Percentiles rank a stretch among this genome's conserved stretches.
These are phyloP conservation scores for Sesia bembeciformis DNA, from an alignment of 2,888 invertebrate species.

Conservation along the genomic window DNA sequence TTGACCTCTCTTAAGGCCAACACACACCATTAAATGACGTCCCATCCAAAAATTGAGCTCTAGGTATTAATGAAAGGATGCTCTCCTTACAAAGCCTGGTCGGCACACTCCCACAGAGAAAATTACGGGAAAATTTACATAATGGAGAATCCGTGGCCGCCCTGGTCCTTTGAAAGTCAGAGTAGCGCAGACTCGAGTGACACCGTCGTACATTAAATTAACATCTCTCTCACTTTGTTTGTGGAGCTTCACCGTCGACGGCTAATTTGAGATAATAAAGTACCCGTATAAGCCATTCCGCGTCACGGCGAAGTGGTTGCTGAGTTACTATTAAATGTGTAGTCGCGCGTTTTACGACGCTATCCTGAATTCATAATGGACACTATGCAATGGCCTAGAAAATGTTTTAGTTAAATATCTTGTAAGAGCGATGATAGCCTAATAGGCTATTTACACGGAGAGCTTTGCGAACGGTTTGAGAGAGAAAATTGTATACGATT, in stretches of 20 bases:
- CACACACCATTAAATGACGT: too few species aligned
- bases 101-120: constrained; percentile 53
- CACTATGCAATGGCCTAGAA: too few species aligned
- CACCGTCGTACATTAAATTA: constrained; percentile 67
- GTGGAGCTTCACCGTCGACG: constrained; percentile 39
- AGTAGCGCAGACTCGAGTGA: constrained; percentile 53
- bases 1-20: too few species aligned
- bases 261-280: constrained; percentile 50
- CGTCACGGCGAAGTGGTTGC: too few species aligned
- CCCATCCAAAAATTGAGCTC: constrained; percentile 17
- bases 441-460: too few species aligned
- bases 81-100: constrained; percentile 63
- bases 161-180: constrained; percentile 65
- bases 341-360: too few species aligned
- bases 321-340: too few species aligned
- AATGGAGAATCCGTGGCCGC: constrained; percentile 70
- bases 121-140: constrained; percentile 71
- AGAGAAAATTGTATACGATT: too few species aligned
- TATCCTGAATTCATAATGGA: too few species aligned
- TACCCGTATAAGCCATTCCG: constrained; percentile 13
- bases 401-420: too few species aligned
- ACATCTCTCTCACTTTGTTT: constrained; percentile 67
- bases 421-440: too few species aligned
- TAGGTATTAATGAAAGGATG: constrained; percentile 58
- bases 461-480: too few species aligned